A percentile compares a stretch with the other conserved stretches of the same genome.
phyloP scores from a whole-genome alignment of 2,797 vertebrate genomes.

The Fistularia commersonii region DNA sequence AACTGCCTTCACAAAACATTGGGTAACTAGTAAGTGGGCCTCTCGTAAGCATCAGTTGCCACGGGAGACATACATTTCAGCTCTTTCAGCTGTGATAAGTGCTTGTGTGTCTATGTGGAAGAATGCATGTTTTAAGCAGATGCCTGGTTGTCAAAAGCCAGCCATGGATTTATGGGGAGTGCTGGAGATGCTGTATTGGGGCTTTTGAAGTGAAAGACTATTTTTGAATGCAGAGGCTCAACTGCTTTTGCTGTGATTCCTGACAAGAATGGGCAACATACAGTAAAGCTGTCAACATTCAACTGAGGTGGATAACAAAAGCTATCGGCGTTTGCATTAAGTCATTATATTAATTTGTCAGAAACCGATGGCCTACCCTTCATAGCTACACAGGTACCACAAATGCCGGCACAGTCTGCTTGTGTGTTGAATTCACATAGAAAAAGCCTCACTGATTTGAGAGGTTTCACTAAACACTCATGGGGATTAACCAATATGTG shows the following conservation, averaged over 20 bases:
- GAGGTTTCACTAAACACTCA: conserved; percentile 4
- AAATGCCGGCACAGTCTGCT: conserved; percentile 1
- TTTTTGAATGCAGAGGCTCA: conserved; percentile 31
- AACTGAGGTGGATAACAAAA: conserved; percentile 12
- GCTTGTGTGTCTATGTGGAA: neutral
- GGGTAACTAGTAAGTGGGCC: too few relatives aligned
- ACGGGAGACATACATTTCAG: conserved; percentile 23
- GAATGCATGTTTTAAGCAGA: conserved; percentile 3
- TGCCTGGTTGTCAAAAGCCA: conserved; percentile 34
- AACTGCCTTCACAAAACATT: too few relatives aligned
- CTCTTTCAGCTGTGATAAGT: conserved; percentile 9
- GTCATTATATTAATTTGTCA: conserved; percentile 45
- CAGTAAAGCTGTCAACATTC: conserved; percentile 19
- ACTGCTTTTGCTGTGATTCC: conserved; percentile 22
- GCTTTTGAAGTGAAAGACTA: conserved; percentile 9
- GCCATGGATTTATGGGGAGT: conserved; percentile 21
- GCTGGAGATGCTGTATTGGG: conserved; percentile 24
- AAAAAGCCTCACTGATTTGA: conserved; percentile 16
- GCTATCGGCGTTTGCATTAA: conserved; percentile 19
- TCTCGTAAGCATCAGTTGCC: too few relatives aligned
- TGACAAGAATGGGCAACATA: conserved; percentile 26
- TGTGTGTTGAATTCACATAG: conserved; percentile 14
- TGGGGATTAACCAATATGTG: conserved; percentile 9
- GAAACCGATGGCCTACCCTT: conserved; percentile 24
- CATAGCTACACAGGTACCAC: conserved; percentile 12